A percentile compares a stretch with the other conserved stretches of the same genome.
These are phyloP conservation scores for Dryas iulia DNA, from an alignment of 1,140 invertebrate genomes.

Conservation along the genomic window DNA sequence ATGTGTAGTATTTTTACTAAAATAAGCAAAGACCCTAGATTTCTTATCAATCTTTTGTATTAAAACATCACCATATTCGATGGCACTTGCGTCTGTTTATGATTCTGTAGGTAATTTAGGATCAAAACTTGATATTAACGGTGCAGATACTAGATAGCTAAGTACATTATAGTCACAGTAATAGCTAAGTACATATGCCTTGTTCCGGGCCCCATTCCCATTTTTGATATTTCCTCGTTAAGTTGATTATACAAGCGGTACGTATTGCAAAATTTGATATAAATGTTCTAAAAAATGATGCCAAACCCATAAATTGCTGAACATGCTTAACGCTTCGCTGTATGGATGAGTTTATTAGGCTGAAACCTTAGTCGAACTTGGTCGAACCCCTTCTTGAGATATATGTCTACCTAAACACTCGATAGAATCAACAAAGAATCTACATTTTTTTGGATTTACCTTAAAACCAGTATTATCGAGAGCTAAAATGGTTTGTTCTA, in stretches of 20 bases:
- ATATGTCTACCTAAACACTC: slow-evolving; percentile 47
- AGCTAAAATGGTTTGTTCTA: slow-evolving; percentile 16
- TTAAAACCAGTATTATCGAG: slow-evolving; percentile 33
- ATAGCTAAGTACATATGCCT: slow-evolving; percentile 6
- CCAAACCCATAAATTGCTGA: slow-evolving; percentile 34
- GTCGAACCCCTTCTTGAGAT: slow-evolving; percentile 37
- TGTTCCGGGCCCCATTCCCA: slow-evolving; percentile 21
- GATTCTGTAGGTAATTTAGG: slow-evolving; percentile 21
- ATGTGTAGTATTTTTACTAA: slow-evolving; percentile 12
- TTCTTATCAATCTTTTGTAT: slow-evolving; percentile 14
- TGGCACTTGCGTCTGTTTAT: slow-evolving; percentile 30
- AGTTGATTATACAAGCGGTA: slow-evolving; percentile 15
- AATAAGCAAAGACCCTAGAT: slow-evolving; percentile 21
- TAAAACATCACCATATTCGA: slow-evolving; percentile 20
- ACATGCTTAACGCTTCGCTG: slow-evolving; percentile 31
- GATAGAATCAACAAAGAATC: slow-evolving; percentile 42
- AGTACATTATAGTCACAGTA: too few relatives aligned
- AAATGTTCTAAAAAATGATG: slow-evolving; percentile 36
- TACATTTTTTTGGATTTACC: slow-evolving; percentile 43
- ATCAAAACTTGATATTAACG: slow-evolving; percentile 24
- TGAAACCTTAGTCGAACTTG: slow-evolving; percentile 44
- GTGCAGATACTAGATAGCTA: slow-evolving; percentile 14
- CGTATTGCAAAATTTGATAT: slow-evolving; percentile 27
- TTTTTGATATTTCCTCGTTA: slow-evolving; percentile 10
- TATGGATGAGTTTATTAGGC: slow-evolving; percentile 25